These are phyloP conservation scores for Pedionomus torquatus DNA, from an alignment of 2,113 vertebrate species.

Conservation along the genomic window DNA sequence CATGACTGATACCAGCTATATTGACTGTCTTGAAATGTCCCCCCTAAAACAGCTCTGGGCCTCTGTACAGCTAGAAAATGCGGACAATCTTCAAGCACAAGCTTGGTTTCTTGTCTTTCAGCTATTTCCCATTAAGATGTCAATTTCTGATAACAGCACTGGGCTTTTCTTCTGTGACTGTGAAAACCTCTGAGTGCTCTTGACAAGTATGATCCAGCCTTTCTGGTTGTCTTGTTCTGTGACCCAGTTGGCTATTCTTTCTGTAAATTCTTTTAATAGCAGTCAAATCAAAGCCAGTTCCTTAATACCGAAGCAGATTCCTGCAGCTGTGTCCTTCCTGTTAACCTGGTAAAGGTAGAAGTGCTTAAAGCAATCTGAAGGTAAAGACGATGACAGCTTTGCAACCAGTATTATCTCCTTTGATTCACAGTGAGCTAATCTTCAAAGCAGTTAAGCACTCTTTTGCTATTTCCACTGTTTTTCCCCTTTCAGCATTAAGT, in stretches of 20 bases:
- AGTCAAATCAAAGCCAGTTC: not conserved
- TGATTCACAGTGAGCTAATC: not conserved
- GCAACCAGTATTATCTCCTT: not conserved
- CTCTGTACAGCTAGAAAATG: not conserved
- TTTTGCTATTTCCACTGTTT: not conserved
- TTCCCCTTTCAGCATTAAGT: not conserved
- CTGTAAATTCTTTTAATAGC: not conserved
- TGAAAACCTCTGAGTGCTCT: not conserved
- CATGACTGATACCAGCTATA: not conserved
- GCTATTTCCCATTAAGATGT: not conserved
- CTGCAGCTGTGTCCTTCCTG: not conserved
- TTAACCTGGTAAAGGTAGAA: not conserved
- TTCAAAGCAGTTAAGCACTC: not conserved
- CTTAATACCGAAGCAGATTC: not conserved
- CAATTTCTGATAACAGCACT: not conserved
- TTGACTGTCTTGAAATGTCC: not conserved
- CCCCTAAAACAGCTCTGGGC: not conserved
- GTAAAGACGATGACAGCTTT: not conserved
- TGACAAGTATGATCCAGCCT: not conserved
- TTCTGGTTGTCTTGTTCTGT: not conserved
- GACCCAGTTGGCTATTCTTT: not conserved
- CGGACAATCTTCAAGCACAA: not conserved
- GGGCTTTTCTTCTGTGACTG: not conserved
- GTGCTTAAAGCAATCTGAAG: not conserved
- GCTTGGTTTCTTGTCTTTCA: not conserved